Conservation (phyloP, 1,140 invertebrate species). For the Leptinotarsa undecemlineata region DNA sequence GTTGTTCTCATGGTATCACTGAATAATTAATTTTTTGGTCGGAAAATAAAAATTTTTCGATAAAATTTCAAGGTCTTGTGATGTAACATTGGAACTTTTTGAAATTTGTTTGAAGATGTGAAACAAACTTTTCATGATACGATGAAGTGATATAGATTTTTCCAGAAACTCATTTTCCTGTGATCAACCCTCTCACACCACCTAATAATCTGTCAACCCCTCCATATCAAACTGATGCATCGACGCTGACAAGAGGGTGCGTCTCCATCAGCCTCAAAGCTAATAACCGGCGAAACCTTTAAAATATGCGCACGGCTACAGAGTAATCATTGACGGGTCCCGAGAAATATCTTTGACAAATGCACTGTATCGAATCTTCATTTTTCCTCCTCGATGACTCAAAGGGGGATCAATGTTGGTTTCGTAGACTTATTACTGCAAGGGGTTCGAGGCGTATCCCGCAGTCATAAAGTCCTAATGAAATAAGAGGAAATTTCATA, state of each 20-base stretch:
- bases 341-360: conserved; percentile 22
- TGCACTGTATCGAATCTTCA: conserved; percentile 26
- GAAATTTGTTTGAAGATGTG: too few relatives aligned
- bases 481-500: conserved; percentile 30
- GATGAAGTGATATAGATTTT: too few relatives aligned
- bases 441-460: conserved; percentile 19
- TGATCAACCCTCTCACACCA: too few relatives aligned
- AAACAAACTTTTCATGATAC: too few relatives aligned
- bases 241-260: not conserved
- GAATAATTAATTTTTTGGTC: too few relatives aligned
- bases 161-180: too few relatives aligned
- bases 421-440: conserved; percentile 23
- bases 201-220: too few relatives aligned
- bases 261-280: not conserved
- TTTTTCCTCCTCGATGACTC: conserved; percentile 22
- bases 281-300: not conserved
- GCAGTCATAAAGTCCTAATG: conserved; percentile 30
- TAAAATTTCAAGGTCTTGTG: too few relatives aligned
- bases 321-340: conserved; percentile 6
- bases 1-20: too few relatives aligned
- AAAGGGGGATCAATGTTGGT: conserved; percentile 27
- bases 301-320: conserved; percentile 8
- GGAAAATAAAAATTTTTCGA: too few relatives aligned
- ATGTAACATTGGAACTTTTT: too few relatives aligned
- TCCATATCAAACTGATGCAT: not conserved